Conservation (phyloP, 2,888 invertebrate genomes). For the Saturnia japonica region DNA sequence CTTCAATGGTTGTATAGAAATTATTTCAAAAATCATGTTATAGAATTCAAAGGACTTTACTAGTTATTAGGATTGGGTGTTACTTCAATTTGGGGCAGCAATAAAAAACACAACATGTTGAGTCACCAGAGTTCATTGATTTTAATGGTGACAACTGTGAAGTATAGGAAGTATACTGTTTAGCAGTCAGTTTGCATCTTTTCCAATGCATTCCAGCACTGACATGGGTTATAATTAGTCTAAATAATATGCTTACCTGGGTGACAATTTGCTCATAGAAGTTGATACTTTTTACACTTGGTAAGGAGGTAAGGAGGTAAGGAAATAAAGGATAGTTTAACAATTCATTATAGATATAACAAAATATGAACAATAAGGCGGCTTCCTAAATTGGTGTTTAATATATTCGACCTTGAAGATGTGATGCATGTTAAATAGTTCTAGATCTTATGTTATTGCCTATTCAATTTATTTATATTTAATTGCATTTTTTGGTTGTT, state of each 20-base stretch:
- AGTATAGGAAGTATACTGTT: neutral
- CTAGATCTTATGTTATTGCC: constrained; percentile 14
- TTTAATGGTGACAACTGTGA: neutral
- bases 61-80: neutral
- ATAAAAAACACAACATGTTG: neutral
- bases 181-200: neutral
- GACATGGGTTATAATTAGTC: constrained; percentile 2
- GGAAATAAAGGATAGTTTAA: neutral
- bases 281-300: neutral
- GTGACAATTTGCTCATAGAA: neutral
- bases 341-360: neutral
- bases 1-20: neutral
- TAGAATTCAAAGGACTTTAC: neutral
- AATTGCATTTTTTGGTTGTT: neutral
- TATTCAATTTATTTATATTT: neutral
- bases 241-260: neutral
- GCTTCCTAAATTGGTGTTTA: constrained; percentile 42
- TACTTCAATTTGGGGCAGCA: neutral
- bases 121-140: neutral
- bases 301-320: neutral
- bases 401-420: constrained; percentile 55
- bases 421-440: constrained; percentile 32
- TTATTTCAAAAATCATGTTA: neutral
- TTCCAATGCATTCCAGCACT: neutral
- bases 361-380: constrained; percentile 18